These are phyloP conservation scores for Hypothenemus hampei DNA, from an alignment of 1,140 invertebrate genomes.

Conservation along the genomic window DNA sequence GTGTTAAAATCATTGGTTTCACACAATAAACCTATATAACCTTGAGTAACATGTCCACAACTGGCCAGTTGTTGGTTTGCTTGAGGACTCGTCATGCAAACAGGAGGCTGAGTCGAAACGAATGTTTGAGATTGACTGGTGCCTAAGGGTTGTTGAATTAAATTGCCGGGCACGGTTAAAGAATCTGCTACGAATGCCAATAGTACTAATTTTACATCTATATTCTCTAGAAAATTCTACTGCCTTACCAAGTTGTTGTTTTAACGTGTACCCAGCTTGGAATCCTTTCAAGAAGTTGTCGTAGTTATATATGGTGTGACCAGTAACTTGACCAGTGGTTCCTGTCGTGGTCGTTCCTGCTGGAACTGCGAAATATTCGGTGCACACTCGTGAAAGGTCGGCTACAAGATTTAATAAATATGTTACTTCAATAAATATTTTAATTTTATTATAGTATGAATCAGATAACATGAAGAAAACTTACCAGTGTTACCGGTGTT, in stretches of 20 bases:
- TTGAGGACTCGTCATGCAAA: conserved; percentile 6
- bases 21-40: conserved; percentile 1
- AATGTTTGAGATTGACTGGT: conserved; percentile 12
- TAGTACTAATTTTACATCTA: not conserved
- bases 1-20: not conserved
- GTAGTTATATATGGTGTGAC: conserved; percentile 42
- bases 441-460: not conserved
- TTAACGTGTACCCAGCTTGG: conserved; percentile 45
- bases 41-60: conserved; percentile 22
- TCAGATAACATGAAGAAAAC: not conserved
- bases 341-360: conserved; percentile 34
- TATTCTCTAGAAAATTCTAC: not conserved
- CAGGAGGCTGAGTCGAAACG: conserved; percentile 12
- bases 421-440: too few relatives aligned
- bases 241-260: conserved; percentile 41
- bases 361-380: conserved; percentile 54
- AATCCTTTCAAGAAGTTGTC: conserved; percentile 47
- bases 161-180: conserved; percentile 12
- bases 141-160: conserved; percentile 4
- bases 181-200: conserved; percentile 16
- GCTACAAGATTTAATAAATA: conserved; percentile 2
- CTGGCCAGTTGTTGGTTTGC: conserved; percentile 14
- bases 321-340: conserved; percentile 40
- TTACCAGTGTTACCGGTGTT: conserved; percentile 12
- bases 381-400: conserved; percentile 39